Evolutionary conservation across 2,888 invertebrate species (phyloP), one percentile per base, ranked within the genome.

Genomic region (Odontothrips loti): DNA sequence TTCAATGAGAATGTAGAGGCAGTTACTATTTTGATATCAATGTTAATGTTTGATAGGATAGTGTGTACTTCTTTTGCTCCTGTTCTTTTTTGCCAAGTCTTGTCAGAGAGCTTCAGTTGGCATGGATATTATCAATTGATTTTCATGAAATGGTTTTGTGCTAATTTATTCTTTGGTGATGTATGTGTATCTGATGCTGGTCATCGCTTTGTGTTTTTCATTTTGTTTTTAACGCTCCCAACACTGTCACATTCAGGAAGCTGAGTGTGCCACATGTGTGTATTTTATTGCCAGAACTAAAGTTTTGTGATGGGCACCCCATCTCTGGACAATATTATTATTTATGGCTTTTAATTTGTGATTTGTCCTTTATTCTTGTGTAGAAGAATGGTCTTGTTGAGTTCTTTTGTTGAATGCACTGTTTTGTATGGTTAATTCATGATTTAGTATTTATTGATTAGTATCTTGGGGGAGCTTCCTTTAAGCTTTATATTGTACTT

Each of bases 1-100:
- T 27, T 27, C 12, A 27, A 75, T 0, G 4, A 75, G 23, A 75
- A 27, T 27, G 23, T 75, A 75, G 68, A 75, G n/a, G 23, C 68
- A 23, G 68, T 75, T 75, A 43, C 34, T 43, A 75, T 75, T 75
- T 75, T 75, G 68, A 27, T 75, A 75, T 75, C 68, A n/a, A 75
- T 75, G 27, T 75, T 75, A 23, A 23, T 75, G 34, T 43, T 43
- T 43, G 34, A 43, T 75, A 75, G 27, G 12, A 12, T 75, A 75
- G 27, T 27, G 9, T 58, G 20, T 58, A 17, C 58, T 58, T 58
- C 58, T 58, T 20, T 58, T 58, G 58, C 20, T 15, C 17, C n/a
- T 75, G 12, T 75, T 75, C 68, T 75, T 27, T 58, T 15, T 58
- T 58, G 58, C 17, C 58, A 58, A 58, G 17, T 11, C 17, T 51